A percentile compares a stretch with the other conserved stretches of the same genome.
These are phyloP conservation scores for Phylloscopus whistleri DNA, from an alignment of 2,113 vertebrate genomes.

Conservation along the genomic window DNA sequence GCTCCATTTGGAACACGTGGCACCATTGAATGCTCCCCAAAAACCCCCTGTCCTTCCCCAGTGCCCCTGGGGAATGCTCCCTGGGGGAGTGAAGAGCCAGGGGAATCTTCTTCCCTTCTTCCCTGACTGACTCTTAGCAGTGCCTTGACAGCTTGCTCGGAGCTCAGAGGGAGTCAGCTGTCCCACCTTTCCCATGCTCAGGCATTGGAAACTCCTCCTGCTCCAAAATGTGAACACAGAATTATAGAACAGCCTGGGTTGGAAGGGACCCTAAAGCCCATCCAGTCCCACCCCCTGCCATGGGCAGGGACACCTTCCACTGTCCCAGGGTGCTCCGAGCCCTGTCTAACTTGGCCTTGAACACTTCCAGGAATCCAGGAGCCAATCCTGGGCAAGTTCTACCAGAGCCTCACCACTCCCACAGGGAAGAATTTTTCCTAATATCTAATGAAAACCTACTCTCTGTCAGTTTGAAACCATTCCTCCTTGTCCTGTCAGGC, in stretches of 20 bases:
- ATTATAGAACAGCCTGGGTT: rapidly evolving
- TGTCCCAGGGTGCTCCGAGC: rapidly evolving
- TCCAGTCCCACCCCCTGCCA: not conserved
- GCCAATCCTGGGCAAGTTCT: not conserved
- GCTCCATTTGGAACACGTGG: rapidly evolving
- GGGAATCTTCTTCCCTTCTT: not conserved
- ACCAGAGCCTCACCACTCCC: not conserved
- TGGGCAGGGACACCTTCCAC: not conserved
- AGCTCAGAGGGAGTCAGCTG: not conserved
- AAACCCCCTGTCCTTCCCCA: rapidly evolving
- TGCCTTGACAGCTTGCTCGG: rapidly evolving
- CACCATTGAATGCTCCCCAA: rapidly evolving
- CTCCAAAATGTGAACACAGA: not conserved
- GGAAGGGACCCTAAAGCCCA: not conserved
- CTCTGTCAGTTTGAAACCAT: not conserved
- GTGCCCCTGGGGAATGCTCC: not conserved
- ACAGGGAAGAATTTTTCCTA: not conserved
- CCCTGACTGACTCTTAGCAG: not conserved
- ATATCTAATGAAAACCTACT: not conserved
- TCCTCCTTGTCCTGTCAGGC: not conserved
- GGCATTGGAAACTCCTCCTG: rapidly evolving
- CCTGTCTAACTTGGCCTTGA: rapidly evolving
- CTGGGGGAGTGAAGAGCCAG: not conserved
- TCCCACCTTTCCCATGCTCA: not conserved
- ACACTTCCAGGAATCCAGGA: not conserved